phyloP scores from a whole-genome alignment of 2,113 vertebrate genomes.

The Odocoileus hemionus region DNA sequence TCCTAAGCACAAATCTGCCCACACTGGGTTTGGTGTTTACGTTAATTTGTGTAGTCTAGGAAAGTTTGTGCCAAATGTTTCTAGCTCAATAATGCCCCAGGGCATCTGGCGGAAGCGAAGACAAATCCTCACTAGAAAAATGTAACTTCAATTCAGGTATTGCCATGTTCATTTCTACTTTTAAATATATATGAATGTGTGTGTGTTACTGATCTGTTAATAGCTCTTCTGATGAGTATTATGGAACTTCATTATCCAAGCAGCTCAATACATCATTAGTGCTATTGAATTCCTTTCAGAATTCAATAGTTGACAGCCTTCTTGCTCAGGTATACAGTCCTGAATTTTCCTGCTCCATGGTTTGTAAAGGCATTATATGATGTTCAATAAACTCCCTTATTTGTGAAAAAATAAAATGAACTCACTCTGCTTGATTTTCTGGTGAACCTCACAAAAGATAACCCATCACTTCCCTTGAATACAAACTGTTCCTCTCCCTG shows the following conservation, averaged over 20 bases:
- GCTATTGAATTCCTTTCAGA: constrained; percentile 50
- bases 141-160: neutral
- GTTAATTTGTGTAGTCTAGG: constrained; percentile 9
- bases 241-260: constrained; percentile 17
- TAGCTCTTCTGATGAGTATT: constrained; percentile 30
- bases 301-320: constrained; percentile 38
- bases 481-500: neutral
- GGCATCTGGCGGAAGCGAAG: neutral
- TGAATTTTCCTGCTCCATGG: constrained; percentile 3
- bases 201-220: neutral
- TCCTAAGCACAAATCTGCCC: neutral
- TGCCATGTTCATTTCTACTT: neutral
- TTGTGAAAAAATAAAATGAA: neutral
- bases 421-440: neutral
- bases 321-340: constrained; percentile 34
- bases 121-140: constrained; percentile 31
- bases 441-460: neutral
- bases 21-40: neutral
- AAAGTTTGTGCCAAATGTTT: constrained; percentile 16
- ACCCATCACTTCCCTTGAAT: neutral
- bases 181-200: neutral
- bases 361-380: constrained; percentile 34
- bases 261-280: constrained; percentile 33
- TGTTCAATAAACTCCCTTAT: neutral
- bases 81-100: neutral